A percentile compares a stretch with the other conserved stretches of the same genome.
phyloP scores from a whole-genome alignment of 2,888 invertebrate species.

The Gnatocerus cornutus region DNA sequence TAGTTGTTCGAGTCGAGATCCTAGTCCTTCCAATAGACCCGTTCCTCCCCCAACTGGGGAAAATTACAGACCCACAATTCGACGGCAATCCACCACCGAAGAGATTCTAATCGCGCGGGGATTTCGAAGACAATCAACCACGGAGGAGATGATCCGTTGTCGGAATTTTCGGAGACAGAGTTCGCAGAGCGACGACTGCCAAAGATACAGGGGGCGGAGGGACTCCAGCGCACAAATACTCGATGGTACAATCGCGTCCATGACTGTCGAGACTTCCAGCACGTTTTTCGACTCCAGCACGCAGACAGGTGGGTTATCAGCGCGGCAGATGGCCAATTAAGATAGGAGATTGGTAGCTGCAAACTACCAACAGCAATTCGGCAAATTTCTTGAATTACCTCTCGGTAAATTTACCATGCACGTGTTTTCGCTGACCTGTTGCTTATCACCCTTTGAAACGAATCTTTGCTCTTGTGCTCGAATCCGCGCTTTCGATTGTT shows the following conservation, averaged over 20 bases:
- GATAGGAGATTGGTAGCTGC: constrained; percentile 6
- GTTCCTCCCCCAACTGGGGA: constrained; percentile 70
- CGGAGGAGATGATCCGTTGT: constrained; percentile 94
- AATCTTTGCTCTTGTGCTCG: constrained; percentile 1
- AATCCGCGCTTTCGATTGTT: neutral
- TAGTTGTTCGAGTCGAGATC: constrained; percentile 89
- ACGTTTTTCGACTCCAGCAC: constrained; percentile 95
- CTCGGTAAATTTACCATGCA: no score
- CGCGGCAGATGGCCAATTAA: constrained; percentile 13
- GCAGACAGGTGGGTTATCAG: constrained; percentile 84
- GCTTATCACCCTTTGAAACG: constrained; percentile 19
- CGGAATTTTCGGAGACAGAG: constrained; percentile 85
- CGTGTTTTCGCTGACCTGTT: constrained; percentile 36
- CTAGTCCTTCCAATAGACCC: constrained; percentile 83
- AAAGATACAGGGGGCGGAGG: constrained; percentile 78
- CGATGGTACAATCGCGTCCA: constrained; percentile 92
- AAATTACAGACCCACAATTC: constrained; percentile 82
- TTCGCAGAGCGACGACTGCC: constrained; percentile 83
- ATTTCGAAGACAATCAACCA: constrained; percentile 91
- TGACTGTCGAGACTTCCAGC: constrained; percentile 95
- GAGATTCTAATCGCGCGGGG: constrained; percentile 93
- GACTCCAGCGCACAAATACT: constrained; percentile 93
- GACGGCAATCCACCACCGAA: constrained; percentile 92
- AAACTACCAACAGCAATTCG: no score
- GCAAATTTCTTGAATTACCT: no score